phyloP scores from a whole-genome alignment of 2,797 vertebrate genomes.

The Mastacembelus armatus region DNA sequence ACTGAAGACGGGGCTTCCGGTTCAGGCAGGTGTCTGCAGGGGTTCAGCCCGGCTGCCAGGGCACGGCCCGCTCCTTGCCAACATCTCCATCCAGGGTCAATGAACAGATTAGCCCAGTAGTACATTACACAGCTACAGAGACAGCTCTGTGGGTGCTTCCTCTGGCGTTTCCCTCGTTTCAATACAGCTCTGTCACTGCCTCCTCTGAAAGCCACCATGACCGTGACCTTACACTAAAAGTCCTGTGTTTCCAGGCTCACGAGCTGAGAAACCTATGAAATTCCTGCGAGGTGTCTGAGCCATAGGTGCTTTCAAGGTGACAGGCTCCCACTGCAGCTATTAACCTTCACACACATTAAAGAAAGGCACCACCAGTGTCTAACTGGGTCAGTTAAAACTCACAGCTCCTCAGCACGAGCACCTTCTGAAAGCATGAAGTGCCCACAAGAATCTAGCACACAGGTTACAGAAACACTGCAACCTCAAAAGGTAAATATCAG shows the following conservation, averaged over 20 bases:
- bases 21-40: slow-evolving; percentile 43
- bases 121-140: slow-evolving; percentile 9
- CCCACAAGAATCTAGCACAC: slow-evolving; percentile 1
- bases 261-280: too few relatives aligned
- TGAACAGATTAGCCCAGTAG: slow-evolving; percentile 22
- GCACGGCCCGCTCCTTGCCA: slow-evolving; percentile 38
- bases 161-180: background rate
- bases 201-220: background rate
- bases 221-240: background rate
- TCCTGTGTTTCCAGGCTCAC: too few relatives aligned
- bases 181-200: background rate
- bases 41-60: slow-evolving; percentile 37
- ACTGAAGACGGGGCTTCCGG: slow-evolving; percentile 7
- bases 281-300: slow-evolving; percentile 3
- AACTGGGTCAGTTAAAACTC: slow-evolving; percentile 50
- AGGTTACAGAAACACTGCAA: background rate
- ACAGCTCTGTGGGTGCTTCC: background rate
- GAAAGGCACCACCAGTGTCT: background rate
- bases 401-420: background rate
- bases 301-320: slow-evolving; percentile 53
- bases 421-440: slow-evolving; percentile 16
- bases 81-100: slow-evolving; percentile 42
- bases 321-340: slow-evolving; percentile 18
- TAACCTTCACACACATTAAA: slow-evolving; percentile 21
- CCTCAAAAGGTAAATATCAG: slow-evolving; percentile 4